phyloP scores from a whole-genome alignment of 2,113 vertebrate genomes.

The Callopanchax toddi region DNA sequence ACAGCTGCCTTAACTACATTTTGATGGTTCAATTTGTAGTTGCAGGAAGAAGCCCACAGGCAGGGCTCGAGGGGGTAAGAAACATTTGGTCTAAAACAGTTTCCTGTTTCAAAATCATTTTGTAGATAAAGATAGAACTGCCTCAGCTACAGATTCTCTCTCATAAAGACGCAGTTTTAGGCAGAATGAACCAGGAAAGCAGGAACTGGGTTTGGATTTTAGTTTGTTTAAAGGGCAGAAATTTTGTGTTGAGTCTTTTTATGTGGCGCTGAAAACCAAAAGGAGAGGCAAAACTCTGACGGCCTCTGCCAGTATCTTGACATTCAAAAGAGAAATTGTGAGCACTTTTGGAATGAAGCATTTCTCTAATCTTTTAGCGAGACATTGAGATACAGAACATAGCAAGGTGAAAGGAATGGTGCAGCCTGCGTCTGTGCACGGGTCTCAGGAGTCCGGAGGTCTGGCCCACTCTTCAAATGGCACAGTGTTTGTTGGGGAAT shows the following conservation, averaged over 20 bases:
- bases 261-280: slow-evolving; percentile 33
- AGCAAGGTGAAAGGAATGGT: slow-evolving; percentile 76
- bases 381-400: slow-evolving; percentile 72
- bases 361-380: slow-evolving; percentile 74
- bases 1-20: slow-evolving; percentile 46
- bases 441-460: slow-evolving; percentile 79
- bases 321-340: slow-evolving; percentile 67
- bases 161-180: too few relatives aligned
- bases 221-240: slow-evolving; percentile 1
- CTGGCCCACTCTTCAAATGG: slow-evolving; percentile 83
- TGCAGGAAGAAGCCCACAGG: slow-evolving; percentile 13
- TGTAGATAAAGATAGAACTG: slow-evolving; percentile 13
- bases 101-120: slow-evolving; percentile 7
- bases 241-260: slow-evolving; percentile 11
- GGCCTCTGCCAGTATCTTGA: slow-evolving; percentile 50
- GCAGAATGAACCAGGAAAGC: slow-evolving; percentile 23
- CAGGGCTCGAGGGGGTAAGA: slow-evolving; percentile 19
- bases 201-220: slow-evolving; percentile 32
- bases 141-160: slow-evolving; percentile 13
- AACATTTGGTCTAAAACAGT: slow-evolving; percentile 18
- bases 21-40: slow-evolving; percentile 27
- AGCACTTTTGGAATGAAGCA: slow-evolving; percentile 74
- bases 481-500: slow-evolving; percentile 84
- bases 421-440: slow-evolving; percentile 58
- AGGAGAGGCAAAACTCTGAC: slow-evolving; percentile 8